Base-by-base conservation (phyloP, 1,140 invertebrate genomes). In the Aphis gossypii region DNA sequence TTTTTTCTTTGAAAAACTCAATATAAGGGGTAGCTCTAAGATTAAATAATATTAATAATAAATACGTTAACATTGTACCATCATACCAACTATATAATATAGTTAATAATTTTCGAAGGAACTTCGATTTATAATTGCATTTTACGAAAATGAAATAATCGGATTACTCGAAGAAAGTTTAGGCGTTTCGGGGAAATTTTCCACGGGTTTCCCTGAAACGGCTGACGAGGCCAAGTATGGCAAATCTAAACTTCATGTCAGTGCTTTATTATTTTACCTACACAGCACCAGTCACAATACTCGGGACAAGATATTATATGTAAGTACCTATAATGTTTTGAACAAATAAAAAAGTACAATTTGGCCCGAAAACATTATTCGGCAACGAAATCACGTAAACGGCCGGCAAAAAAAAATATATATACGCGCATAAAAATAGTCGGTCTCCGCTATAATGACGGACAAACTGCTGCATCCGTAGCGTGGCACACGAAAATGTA, bases 361-460 rank as follows among this genome's bases (percentile, higher is more conserved):
- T 25, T 20, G 30, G 46, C 18, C 30, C 5, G n/a, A 2, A 51
- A 54, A 88, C n/a, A n/a, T 35, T 51, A 5, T 54, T 14, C 20
- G n/a, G 11, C 48, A 23, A 20, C 18, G 7, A 25, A 89, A 89
- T 89, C 87, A 89, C 87, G 87, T 89, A 89, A 89, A 89, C 48
- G 21, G 20, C 23, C 5, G 48, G 8, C 25, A 56, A n/a, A 76
- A 60, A 89, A 89, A 89, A 41, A 41, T 41, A 41, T 3, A 88
- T 38, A 35, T 48, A 20, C 48, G 8, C 87, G 46, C 48, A 46
- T 38, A 89, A 54, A 89, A n/a, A 54, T 30, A 30, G 84, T 20
- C 84, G 30, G 30, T 41, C 11, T 3, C 41, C 41, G 21, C 23
- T 44, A n/a, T 46, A 25, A 46, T 51, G 4, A 35, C 46, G 35